Evolutionary conservation across 2,113 vertebrate species (phyloP), one percentile per base, ranked within the genome.

Genomic region (Lycocorax pyrrhopterus): DNA sequence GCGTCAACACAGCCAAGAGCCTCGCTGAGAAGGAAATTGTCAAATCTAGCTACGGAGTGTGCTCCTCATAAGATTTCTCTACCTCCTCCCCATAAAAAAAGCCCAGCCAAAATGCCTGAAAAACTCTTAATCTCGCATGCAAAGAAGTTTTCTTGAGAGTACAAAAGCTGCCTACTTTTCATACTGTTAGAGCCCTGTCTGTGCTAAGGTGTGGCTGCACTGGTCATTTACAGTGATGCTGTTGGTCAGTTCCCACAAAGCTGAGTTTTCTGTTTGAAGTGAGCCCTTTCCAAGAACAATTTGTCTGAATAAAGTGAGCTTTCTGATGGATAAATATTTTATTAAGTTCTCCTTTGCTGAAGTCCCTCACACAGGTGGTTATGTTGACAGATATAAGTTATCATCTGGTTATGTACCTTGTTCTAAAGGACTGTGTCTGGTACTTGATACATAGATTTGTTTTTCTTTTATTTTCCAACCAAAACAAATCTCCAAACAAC

Each of bases 61-160:
- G 27, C 27, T 71, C 52, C 21, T 41, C 6, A 7, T 7, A 35
- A 51, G 6, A 73, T 44, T 72, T 68, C 14, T 77, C 33, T 59
- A 10, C 8, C 4, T 6, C 0, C 0, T 26, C 4, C 18, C 7
- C 8, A 25, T 13, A 39, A 11, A 4, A 56, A 82, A 91, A 75
- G 6, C 4, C 3, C 22, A 62, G 1, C 1, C 4, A 35, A 56
- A 37, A 44, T 56, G 8, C 10, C 39, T 64, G 69, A 78, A 87
- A 55, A 90, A 4, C 9, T 25, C 12, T 39, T 53, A 32, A 25
- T 32, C 43, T 68, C 25, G 2, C 16, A 20, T 16, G 5, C 1
- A 44, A 29, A 35, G 12, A 19, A 5, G 21, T 63, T 67, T 81
- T 74, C 56, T 58, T 8, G 7, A 78, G 49, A 35, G 23, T 78